phyloP scores from a whole-genome alignment of 2,113 vertebrate species.

The Rousettus leschenaultii region DNA sequence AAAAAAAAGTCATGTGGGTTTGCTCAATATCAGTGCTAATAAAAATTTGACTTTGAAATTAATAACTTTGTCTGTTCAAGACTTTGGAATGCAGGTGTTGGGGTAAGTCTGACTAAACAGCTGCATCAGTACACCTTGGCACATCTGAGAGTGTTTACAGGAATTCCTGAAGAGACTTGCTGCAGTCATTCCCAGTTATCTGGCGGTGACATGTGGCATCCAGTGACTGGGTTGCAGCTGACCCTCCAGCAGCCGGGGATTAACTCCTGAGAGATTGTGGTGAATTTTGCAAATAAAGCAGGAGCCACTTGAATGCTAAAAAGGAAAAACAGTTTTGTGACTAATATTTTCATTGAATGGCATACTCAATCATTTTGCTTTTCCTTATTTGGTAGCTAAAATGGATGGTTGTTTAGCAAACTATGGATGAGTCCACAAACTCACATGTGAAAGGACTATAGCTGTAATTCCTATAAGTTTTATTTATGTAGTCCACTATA shows the following conservation, averaged over 20 bases:
- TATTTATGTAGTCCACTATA: neutral
- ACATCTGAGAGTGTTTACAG: neutral
- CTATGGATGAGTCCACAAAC: neutral
- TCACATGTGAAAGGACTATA: neutral
- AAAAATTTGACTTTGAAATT: conserved; percentile 37
- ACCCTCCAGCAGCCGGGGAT: neutral
- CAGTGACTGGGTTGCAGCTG: neutral
- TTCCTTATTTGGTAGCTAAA: neutral
- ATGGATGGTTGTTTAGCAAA: neutral
- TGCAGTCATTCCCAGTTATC: neutral
- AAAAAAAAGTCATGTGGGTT: neutral
- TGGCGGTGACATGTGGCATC: neutral
- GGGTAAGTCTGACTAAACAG: neutral
- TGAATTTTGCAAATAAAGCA: neutral
- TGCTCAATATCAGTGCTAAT: neutral
- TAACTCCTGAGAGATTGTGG: neutral
- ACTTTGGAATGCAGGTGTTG: conserved; percentile 29
- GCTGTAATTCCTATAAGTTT: neutral
- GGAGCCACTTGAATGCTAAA: neutral
- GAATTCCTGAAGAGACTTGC: neutral
- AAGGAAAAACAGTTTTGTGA: neutral
- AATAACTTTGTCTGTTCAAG: neutral
- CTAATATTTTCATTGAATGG: neutral
- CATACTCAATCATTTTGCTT: neutral
- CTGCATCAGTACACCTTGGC: conserved; percentile 30